Conservation (phyloP, 2,797 vertebrate genomes). For the Rhabdomys pumilio region DNA sequence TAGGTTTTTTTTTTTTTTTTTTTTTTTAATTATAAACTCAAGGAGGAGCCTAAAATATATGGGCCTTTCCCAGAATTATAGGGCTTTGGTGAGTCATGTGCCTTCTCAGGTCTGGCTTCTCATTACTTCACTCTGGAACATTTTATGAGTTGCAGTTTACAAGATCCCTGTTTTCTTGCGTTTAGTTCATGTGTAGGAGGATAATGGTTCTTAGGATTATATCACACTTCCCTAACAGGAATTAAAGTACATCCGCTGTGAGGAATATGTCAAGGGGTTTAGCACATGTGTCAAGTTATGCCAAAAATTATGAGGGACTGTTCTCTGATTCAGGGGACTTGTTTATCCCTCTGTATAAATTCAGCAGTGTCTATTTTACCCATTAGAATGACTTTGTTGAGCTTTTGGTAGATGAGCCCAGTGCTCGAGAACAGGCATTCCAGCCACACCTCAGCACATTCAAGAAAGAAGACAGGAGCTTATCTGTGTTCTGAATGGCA, state of each 20-base stretch:
- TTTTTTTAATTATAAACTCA: conserved; percentile 58
- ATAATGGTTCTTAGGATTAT: conserved; percentile 32
- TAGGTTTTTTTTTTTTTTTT: background rate
- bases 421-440: conserved; percentile 25
- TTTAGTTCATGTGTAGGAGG: conserved; percentile 55
- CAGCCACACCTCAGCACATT: background rate
- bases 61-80: conserved; percentile 66
- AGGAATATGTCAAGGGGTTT: conserved; percentile 8
- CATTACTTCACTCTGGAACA: conserved; percentile 50
- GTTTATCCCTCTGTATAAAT: conserved; percentile 31
- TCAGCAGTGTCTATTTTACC: background rate
- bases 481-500: conserved; percentile 23
- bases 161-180: conserved; percentile 67
- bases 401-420: conserved; percentile 59
- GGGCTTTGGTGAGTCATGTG: conserved; percentile 61
- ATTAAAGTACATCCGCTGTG: conserved; percentile 6
- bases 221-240: conserved; percentile 26
- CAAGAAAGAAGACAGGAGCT: background rate
- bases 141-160: conserved; percentile 78
- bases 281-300: background rate
- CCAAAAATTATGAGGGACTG: conserved; percentile 14
- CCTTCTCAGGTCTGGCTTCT: conserved; percentile 16
- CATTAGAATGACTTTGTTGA: conserved; percentile 26
- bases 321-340: background rate
- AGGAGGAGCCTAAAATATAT: conserved; percentile 69